phyloP scores from a whole-genome alignment of 1,140 invertebrate species.

The Xylocopa sonorina region DNA sequence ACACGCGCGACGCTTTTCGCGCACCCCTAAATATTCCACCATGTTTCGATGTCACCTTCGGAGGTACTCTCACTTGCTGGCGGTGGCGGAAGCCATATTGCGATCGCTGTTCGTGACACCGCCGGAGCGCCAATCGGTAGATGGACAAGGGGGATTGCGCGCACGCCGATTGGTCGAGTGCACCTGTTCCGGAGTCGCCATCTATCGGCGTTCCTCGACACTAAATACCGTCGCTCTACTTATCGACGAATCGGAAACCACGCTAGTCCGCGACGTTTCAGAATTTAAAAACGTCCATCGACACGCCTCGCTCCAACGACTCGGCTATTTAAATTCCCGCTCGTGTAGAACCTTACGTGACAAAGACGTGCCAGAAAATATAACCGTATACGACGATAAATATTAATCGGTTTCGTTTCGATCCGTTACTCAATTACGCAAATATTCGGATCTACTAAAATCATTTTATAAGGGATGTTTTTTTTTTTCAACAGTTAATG shows the following conservation, averaged over 20 bases:
- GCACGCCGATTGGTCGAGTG: conserved; percentile 61
- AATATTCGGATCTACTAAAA: background rate
- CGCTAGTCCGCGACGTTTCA: background rate
- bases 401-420: conserved; percentile 23
- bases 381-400: conserved; percentile 6
- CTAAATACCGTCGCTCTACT: background rate
- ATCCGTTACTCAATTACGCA: conserved; percentile 23
- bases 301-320: no score
- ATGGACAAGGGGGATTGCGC: conserved; percentile 13
- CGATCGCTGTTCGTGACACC: conserved; percentile 71
- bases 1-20: conserved; percentile 50
- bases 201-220: conserved; percentile 7
- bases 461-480: no score
- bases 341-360: background rate
- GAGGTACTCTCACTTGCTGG: conserved; percentile 77
- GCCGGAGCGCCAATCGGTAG: conserved; percentile 62
- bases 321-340: conserved; percentile 14
- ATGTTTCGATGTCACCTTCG: conserved; percentile 63
- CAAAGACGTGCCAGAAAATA: conserved; percentile 1
- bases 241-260: background rate
- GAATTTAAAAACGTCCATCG: background rate
- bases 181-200: conserved; percentile 57
- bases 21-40: conserved; percentile 55
- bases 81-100: conserved; percentile 81
- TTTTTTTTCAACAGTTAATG: no score